Conservation (phyloP, 2,888 invertebrate genomes). For the Anthoptus insignis region DNA sequence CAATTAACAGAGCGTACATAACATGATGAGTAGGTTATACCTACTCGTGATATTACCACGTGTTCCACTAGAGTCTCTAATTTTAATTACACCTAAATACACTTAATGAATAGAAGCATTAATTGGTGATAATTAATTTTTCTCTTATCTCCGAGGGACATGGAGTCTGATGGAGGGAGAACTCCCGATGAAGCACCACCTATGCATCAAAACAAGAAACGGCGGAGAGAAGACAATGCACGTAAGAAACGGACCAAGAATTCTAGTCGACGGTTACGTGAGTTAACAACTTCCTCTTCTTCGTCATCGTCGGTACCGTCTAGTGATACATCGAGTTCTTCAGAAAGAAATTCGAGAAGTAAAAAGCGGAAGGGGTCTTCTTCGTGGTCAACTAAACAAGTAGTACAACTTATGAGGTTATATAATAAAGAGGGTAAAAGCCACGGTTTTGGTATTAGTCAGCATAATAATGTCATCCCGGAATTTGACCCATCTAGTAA, state of each 20-base stretch:
- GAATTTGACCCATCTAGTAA: constrained; percentile 41
- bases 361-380: neutral
- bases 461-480: constrained; percentile 30
- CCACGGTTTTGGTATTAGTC: neutral
- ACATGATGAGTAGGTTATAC: too few species aligned
- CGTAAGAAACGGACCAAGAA: neutral
- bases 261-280: neutral
- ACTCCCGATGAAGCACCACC: neutral
- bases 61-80: too few species aligned
- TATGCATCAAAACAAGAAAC: neutral
- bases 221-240: neutral
- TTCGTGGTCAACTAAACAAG: neutral
- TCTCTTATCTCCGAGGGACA: too few species aligned
- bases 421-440: neutral
- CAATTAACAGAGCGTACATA: too few species aligned
- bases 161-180: neutral
- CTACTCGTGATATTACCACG: too few species aligned
- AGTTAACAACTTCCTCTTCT: neutral
- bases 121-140: too few species aligned
- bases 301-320: neutral
- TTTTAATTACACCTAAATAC: too few species aligned
- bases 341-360: neutral
- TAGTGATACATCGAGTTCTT: neutral
- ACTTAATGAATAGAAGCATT: too few species aligned
- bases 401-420: neutral